Evolutionary conservation across 2,888 invertebrate species (phyloP).

Genomic region (Cerastoderma edule): DNA sequence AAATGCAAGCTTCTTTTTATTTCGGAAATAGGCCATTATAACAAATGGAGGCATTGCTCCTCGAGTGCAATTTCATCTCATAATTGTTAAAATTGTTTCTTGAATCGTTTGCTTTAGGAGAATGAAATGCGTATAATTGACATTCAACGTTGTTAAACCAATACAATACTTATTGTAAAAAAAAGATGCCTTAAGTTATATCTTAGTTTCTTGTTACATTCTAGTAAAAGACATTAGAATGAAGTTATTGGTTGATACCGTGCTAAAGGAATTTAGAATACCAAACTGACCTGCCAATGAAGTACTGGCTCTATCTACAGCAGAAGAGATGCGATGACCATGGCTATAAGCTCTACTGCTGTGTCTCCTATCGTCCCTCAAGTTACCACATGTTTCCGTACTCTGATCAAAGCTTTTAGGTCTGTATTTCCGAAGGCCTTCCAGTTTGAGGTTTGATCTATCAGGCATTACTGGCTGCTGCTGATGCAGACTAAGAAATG

Average conservation of each 20-base stretch:
- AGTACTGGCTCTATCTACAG: not conserved
- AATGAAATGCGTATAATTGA: no score
- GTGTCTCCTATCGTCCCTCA: not conserved
- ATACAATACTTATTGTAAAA: no score
- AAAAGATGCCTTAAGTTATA: no score
- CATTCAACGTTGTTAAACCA: no score
- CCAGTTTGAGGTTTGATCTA: slow-evolving; percentile 31
- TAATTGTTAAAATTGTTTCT: no score
- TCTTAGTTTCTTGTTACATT: no score
- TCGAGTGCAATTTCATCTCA: no score
- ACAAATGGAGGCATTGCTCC: no score
- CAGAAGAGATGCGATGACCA: not conserved
- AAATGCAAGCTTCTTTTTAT: no score
- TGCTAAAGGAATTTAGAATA: not conserved
- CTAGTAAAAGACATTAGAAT: not conserved
- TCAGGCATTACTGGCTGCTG: slow-evolving; percentile 20
- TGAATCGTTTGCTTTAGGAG: no score
- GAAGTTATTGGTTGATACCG: not conserved
- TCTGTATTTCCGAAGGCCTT: slow-evolving; percentile 34
- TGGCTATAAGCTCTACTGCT: not conserved
- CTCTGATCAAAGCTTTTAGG: slow-evolving; percentile 32
- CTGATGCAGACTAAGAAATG: not conserved
- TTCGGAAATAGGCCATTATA: no score
- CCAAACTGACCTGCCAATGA: not conserved
- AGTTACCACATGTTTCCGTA: not conserved